phyloP scores from a whole-genome alignment of 2,113 vertebrate species.

The Dunckerocampus dactyliophorus region DNA sequence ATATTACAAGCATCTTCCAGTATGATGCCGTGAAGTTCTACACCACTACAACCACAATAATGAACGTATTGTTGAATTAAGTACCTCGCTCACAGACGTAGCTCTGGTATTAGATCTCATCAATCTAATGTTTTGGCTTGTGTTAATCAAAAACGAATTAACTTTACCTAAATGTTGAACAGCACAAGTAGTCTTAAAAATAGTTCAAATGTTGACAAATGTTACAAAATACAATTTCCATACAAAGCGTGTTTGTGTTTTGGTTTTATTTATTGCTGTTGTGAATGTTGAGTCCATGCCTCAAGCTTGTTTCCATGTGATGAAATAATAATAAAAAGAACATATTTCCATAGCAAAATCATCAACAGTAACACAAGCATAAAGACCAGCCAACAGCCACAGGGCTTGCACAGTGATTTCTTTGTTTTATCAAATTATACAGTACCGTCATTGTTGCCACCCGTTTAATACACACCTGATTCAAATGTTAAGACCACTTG shows the following conservation, averaged over 20 bases:
- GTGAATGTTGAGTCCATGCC: conserved; percentile 23
- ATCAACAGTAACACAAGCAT: conserved; percentile 39
- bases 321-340: conserved; percentile 31
- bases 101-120: too few species aligned
- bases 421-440: conserved; percentile 6
- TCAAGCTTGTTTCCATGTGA: conserved; percentile 55
- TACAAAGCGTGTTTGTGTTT: neutral
- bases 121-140: neutral
- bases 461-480: too few species aligned
- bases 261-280: conserved; percentile 12
- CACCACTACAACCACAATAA: too few species aligned
- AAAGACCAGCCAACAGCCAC: conserved; percentile 30
- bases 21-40: too few species aligned
- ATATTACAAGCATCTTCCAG: too few species aligned
- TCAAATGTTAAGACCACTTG: neutral
- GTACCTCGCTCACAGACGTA: too few species aligned
- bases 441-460: neutral
- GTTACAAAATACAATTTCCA: neutral
- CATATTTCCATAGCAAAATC: conserved; percentile 33
- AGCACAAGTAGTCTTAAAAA: neutral
- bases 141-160: too few species aligned
- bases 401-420: conserved; percentile 1
- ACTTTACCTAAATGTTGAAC: too few species aligned
- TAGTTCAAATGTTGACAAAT: too few species aligned
- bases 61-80: too few species aligned